phyloP scores from a whole-genome alignment of 2,113 vertebrate species.

The Ellobius talpinus region DNA sequence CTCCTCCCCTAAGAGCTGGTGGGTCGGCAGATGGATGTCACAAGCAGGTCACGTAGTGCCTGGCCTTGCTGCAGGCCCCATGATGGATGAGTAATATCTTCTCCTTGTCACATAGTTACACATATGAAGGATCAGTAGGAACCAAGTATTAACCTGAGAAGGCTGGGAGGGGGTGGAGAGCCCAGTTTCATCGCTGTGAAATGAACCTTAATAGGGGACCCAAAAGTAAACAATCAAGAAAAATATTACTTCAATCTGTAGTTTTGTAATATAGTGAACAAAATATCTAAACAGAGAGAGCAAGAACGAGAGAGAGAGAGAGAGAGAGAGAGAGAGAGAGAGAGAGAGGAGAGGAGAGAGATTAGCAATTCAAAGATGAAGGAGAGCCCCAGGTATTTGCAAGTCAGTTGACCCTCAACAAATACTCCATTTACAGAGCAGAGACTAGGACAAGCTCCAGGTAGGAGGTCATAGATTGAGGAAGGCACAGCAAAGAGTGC shows the following conservation, averaged over 20 bases:
- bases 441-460: too few species aligned
- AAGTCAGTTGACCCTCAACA: background rate
- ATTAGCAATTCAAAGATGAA: too few species aligned
- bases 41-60: background rate
- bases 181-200: rapidly evolving
- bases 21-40: background rate
- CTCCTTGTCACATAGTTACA: too few species aligned
- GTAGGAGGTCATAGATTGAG: background rate
- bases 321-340: too few species aligned
- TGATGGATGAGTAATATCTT: rapidly evolving
- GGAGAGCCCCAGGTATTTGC: rapidly evolving
- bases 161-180: background rate
- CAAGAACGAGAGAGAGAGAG: too few species aligned
- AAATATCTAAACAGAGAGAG: background rate
- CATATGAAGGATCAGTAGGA: background rate
- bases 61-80: background rate
- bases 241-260: background rate
- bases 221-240: background rate
- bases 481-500: rapidly evolving
- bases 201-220: background rate
- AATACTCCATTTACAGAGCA: background rate
- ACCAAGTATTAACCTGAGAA: background rate
- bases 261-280: background rate
- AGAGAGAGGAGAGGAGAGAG: too few species aligned
- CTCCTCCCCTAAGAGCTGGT: background rate